Evolutionary conservation across 1,140 invertebrate species (phyloP), one percentile per base, ranked within the genome.

Genomic region (Brachionus angularis): DNA sequence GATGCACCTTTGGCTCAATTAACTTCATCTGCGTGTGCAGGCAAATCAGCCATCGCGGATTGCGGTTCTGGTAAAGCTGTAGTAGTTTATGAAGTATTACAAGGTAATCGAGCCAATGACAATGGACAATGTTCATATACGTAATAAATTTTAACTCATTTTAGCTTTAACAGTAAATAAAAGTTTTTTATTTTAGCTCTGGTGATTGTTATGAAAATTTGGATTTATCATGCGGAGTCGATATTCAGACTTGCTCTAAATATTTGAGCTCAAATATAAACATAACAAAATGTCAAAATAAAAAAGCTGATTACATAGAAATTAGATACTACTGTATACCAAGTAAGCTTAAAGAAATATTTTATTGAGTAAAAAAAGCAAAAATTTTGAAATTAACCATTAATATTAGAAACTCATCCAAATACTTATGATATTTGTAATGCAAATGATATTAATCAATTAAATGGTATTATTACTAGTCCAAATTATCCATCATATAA

Each of bases 321-420:
- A 33, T 67, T 5, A 50, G 29, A 50, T 50, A 67, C 25, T 46
- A 47, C 29, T 67, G 62, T 34, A 25, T 47, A 29, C 62, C 62
- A 16, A 8, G 62, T 67, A 50, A 50, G n/a, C n/a, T n/a, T n/a
- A n/a, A n/a, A n/a, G 12, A 39, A 25, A 25, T 23, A 0, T 23
- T 25, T 29, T 12, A 21, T 67, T 16, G 23, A 27, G 10, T 7
- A 27, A 52, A 7, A 52, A 52, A 8, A 27, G 16, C 3, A 14
- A 4, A 23, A 47, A 10, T 16, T n/a, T 7, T 47, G 16, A 21
- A 7, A 21, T 31, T 64, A 14, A 23, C 18, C 3, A 23, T 1
- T 34, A 25, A 21, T 67, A 42, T 33, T 46, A 10, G 47, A 46
- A 33, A 5, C 1, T 12, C 18, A 23, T 18, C 62, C 62, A 10